Base-by-base conservation (phyloP, 2,113 vertebrate genomes). In the Myiozetetes cayanensis region DNA sequence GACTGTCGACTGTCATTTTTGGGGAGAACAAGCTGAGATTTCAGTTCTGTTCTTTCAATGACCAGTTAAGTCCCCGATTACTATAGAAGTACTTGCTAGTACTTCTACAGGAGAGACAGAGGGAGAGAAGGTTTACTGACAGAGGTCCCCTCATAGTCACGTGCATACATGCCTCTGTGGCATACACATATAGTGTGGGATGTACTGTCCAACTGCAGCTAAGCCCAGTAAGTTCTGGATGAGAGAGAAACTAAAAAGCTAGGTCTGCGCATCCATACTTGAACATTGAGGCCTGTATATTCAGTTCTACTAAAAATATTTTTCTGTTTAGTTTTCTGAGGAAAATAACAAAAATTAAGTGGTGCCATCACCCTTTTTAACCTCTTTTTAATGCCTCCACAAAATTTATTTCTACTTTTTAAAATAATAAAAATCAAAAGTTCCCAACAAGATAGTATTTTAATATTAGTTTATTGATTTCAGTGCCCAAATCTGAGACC, bases 131-230 rank as follows among this genome's bases (percentile, higher is more conserved):
- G 6, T 4, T 30, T 80, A 35, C 28, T 52, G 27, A 3, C 3
- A 35, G 37, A 33, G 13, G 12, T 73, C 6, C 1, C 73, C 8
- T 53, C 19, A 10, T 21, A 43, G 52, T 30, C 16, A 50, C 68
- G 33, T 44, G 4, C 14, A 49, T n/a, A 33, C 5, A 13, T 3
- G 1, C 14, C 19, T 44, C 28, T 67, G 56, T 17, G 67, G 31
- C 21, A 25, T 16, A 25, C 0, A 1, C 7, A 9, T 71, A 31
- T 28, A 1, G 0, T 37, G 6, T 75, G 24, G 61, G 43, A 75
- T 14, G 12, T 55, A 33, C 17, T 75, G 13, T 33, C 49, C 61
- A 62, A 0, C 46, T 88, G 50, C 41, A 82, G 31, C 27, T 33
- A 30, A 58, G 30, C 21, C 10, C 17, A 25, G 8, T 23, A 83